phyloP scores from a whole-genome alignment of 2,113 vertebrate species.

The Poeciliopsis occidentalis region DNA sequence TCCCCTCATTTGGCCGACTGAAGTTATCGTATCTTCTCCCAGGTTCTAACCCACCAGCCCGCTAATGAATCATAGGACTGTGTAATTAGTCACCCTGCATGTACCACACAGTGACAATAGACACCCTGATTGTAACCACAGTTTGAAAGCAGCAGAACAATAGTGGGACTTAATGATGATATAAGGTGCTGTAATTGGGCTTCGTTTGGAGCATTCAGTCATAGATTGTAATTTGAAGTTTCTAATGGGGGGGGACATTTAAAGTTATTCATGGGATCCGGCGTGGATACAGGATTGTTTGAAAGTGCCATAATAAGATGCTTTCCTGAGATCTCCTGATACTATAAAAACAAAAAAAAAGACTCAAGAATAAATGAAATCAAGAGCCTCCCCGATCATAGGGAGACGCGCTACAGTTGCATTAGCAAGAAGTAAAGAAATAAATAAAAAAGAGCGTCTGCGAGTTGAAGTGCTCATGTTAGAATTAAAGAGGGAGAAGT shows the following conservation, averaged over 20 bases:
- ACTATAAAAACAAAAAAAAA: constrained; percentile 23
- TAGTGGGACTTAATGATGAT: constrained; percentile 77
- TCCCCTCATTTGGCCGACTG: constrained; percentile 29
- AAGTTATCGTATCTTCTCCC: constrained; percentile 61
- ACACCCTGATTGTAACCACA: constrained; percentile 78
- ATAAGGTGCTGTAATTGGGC: constrained; percentile 76
- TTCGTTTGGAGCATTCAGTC: constrained; percentile 68
- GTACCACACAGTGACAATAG: constrained; percentile 74
- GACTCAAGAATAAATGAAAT: constrained; percentile 42
- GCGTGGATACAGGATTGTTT: constrained; percentile 22
- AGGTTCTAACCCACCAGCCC: constrained; percentile 65
- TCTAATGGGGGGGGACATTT: constrained; percentile 70
- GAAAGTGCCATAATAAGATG: constrained; percentile 49
- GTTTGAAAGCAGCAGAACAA: constrained; percentile 77
- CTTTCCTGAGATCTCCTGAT: constrained; percentile 47
- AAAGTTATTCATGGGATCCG: constrained; percentile 56
- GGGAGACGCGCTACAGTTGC: constrained; percentile 33
- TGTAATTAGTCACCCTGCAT: constrained; percentile 72
- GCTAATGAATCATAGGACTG: constrained; percentile 74
- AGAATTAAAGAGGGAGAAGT: constrained; percentile 66
- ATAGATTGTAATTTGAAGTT: constrained; percentile 68
- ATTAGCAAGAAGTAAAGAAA: constrained; percentile 28
- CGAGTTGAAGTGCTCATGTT: constrained; percentile 43
- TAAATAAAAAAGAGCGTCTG: background rate
- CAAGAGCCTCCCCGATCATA: constrained; percentile 30